These are phyloP conservation scores for Suillia variegata DNA, from an alignment of 2,888 invertebrate species.

Conservation along the genomic window DNA sequence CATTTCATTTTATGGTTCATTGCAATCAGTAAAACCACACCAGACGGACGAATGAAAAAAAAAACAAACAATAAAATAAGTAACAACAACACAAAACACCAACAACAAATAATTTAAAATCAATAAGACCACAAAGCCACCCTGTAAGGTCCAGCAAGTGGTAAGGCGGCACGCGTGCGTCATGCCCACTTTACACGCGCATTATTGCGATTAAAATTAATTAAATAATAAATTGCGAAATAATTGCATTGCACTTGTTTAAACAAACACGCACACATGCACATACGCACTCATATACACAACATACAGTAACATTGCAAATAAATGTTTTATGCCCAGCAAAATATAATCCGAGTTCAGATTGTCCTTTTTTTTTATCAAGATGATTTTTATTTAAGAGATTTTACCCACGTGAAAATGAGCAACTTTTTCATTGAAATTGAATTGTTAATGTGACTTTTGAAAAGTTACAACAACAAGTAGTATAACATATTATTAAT, in stretches of 20 bases:
- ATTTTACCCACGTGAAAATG: constrained; percentile 21
- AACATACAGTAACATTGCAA: not conserved
- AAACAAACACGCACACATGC: constrained; percentile 35
- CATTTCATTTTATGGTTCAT: too few relatives aligned
- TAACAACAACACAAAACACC: constrained; percentile 31
- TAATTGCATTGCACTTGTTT: constrained; percentile 53
- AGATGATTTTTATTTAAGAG: too few relatives aligned
- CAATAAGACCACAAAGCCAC: constrained; percentile 42
- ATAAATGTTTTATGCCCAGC: too few relatives aligned
- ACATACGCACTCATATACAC: constrained; percentile 16
- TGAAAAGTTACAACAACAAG: too few relatives aligned
- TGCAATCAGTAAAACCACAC: too few relatives aligned
- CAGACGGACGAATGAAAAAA: not conserved
- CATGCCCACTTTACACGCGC: constrained; percentile 34
- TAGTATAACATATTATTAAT: too few relatives aligned
- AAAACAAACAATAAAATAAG: constrained; percentile 19
- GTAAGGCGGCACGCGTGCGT: too few relatives aligned
- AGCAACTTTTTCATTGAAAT: constrained; percentile 26
- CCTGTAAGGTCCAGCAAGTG: too few relatives aligned
- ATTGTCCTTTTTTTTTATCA: too few relatives aligned
- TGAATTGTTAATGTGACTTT: too few relatives aligned
- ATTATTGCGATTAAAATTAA: constrained; percentile 57
- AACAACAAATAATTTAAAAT: constrained; percentile 53
- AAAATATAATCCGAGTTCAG: too few relatives aligned
- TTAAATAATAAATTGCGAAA: constrained; percentile 56